Evolutionary conservation across 2,113 vertebrate genomes (phyloP).

Genomic region (Furnarius figulus): DNA sequence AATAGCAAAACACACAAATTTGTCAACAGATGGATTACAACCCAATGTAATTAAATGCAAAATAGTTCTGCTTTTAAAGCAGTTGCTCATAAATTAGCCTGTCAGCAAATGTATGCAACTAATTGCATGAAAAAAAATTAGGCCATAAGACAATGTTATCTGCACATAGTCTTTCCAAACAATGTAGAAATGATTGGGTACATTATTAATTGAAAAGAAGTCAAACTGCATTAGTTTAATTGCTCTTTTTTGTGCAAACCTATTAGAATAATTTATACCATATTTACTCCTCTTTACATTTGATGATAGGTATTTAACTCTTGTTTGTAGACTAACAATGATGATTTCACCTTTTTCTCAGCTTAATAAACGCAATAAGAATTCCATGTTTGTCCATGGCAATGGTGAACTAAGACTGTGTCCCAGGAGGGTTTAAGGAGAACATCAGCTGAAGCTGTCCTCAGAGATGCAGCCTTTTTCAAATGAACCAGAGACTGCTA

Average conservation of each 20-base stretch:
- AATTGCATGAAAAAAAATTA: constrained; percentile 70
- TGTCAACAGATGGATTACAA: constrained; percentile 76
- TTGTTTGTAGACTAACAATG: constrained; percentile 58
- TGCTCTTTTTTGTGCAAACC: constrained; percentile 62
- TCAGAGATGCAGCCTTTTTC: neutral
- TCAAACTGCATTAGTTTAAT: constrained; percentile 68
- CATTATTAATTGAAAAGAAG: constrained; percentile 70
- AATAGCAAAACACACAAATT: constrained; percentile 69
- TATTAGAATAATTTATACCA: constrained; percentile 67
- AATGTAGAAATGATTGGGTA: constrained; percentile 59
- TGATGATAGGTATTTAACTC: constrained; percentile 68
- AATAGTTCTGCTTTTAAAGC: constrained; percentile 73
- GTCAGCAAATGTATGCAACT: constrained; percentile 71
- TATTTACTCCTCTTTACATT: constrained; percentile 63
- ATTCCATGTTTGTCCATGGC: neutral
- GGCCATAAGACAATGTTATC: constrained; percentile 58
- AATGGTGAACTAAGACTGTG: neutral
- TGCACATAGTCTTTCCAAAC: constrained; percentile 64
- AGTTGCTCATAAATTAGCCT: constrained; percentile 74
- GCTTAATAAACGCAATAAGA: neutral
- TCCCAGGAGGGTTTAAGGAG: neutral
- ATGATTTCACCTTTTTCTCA: constrained; percentile 35
- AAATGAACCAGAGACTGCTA: neutral
- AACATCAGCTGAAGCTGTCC: neutral
- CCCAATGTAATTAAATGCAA: constrained; percentile 69